Base-by-base conservation (phyloP, 1,140 invertebrate species). In the Cydia fagiglandana region DNA sequence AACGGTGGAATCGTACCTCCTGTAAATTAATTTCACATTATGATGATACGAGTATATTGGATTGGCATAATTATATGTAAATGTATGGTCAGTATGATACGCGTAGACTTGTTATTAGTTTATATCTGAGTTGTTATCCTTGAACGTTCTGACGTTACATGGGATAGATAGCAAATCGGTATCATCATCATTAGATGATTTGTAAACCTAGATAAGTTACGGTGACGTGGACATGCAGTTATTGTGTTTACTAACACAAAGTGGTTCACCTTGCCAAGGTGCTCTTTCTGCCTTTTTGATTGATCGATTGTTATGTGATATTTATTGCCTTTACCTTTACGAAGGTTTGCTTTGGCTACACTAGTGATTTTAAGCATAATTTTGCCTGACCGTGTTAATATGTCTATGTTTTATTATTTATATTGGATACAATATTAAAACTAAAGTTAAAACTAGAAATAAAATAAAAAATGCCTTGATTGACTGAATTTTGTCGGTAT, bases 101-200 rank as follows among this genome's bases (percentile, higher is more conserved):
- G 9, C 56, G 20, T 24, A 20, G 56, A 61, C 6, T 24, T 24
- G 56, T 24, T 34, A 66, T 38, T 45, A 10, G 6, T 17, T 17
- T 41, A 38, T 15, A 17, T 70, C 0, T 28, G 10, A 70, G 15
- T 17, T 2, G 66, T 70, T 70, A 70, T 70, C 66, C 66, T 70
- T 70, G 66, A 24, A 10, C 2, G 30, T 38, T 70, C 66, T 70
- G 66, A 70, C 66, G 66, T 70, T n/a, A 68, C 64, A 68, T 30
- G n/a, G 64, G 64, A 30, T 64, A 64, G 20, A 9, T 38, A 70
- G 30, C 66, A 17, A 38, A 70, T 70, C 66, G 17, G 66, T 41
- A 70, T 45, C 66, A 70, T 70, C 66, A 38, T 70, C 45, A 70
- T 70, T 38, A 70, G 66, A 70, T 70, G 38, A 38, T 17, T 70